A percentile compares a stretch with the other conserved stretches of the same genome.
Conservation (phyloP, 2,797 vertebrate genomes). For the Podargus strigoides region DNA sequence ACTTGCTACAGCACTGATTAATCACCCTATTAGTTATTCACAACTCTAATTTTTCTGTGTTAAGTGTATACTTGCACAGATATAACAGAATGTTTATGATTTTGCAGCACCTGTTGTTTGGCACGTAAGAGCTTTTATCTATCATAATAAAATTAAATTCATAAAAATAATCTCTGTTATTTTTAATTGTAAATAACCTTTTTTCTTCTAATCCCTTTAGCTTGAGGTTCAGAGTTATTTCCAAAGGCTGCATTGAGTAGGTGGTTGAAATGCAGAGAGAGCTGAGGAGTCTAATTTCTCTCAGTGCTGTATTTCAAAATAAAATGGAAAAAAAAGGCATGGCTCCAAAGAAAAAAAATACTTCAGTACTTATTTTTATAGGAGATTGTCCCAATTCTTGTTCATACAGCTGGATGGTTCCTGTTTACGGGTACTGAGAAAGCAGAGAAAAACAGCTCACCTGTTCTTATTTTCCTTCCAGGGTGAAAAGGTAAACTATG, state of each 20-base stretch:
- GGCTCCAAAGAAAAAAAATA: neutral
- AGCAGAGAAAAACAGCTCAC: neutral
- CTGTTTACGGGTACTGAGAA: neutral
- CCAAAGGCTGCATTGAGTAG: slow-evolving; percentile 9
- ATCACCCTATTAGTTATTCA: neutral
- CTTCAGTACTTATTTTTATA: neutral
- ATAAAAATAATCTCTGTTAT: neutral
- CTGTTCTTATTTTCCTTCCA: slow-evolving; percentile 60
- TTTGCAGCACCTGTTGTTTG: neutral
- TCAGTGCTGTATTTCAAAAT: neutral
- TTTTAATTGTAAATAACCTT: neutral
- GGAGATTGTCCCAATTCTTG: neutral
- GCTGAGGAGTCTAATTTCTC: slow-evolving; percentile 1
- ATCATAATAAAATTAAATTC: neutral
- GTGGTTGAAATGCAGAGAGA: slow-evolving; percentile 13
- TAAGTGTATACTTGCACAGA: neutral
- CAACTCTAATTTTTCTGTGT: neutral
- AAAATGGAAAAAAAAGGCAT: neutral
- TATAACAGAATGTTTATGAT: neutral
- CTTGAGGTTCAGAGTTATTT: slow-evolving; percentile 10
- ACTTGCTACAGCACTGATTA: neutral
- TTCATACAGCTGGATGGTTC: neutral
- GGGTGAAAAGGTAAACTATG: slow-evolving; percentile 97
- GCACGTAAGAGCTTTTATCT: neutral
- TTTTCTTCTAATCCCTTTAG: slow-evolving; percentile 2